phyloP scores from a whole-genome alignment of 2,113 vertebrate species.

The Triplophysa siluroides region DNA sequence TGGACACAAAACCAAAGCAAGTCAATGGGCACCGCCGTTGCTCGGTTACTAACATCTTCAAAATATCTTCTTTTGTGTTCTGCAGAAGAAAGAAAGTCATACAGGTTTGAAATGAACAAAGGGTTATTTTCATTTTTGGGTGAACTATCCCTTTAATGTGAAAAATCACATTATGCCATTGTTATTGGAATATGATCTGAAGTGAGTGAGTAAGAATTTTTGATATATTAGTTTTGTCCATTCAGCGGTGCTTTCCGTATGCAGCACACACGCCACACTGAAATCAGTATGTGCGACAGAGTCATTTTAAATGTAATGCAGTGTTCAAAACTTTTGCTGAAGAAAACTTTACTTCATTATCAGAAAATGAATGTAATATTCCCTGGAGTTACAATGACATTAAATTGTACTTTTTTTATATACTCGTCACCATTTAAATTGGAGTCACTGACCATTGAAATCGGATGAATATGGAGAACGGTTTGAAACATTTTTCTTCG shows the following conservation, averaged over 20 bases:
- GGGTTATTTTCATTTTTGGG: background rate
- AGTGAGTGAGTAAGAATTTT: constrained; percentile 54
- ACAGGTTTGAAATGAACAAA: too few relatives aligned
- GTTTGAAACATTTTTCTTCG: constrained; percentile 42
- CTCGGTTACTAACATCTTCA: too few relatives aligned
- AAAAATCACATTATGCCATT: constrained; percentile 55
- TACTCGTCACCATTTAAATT: constrained; percentile 63
- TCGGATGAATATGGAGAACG: constrained; percentile 53
- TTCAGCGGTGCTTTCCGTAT: constrained; percentile 62
- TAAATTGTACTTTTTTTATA: constrained; percentile 70
- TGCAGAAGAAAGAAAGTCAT: too few relatives aligned
- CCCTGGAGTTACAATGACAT: constrained; percentile 65
- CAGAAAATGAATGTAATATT: constrained; percentile 67
- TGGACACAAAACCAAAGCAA: too few relatives aligned
- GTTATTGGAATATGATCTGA: constrained; percentile 61
- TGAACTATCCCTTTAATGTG: background rate
- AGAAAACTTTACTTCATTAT: constrained; percentile 70
- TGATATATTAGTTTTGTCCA: constrained; percentile 65
- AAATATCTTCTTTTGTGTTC: too few relatives aligned
- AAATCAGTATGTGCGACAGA: constrained; percentile 65
- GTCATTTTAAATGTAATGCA: constrained; percentile 40
- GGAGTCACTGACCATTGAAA: constrained; percentile 52
- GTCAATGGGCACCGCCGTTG: too few relatives aligned
- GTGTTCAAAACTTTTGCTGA: constrained; percentile 53
- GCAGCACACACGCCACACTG: constrained; percentile 63